Evolutionary conservation across 1,140 invertebrate genomes (phyloP).

Genomic region (Drosophila malerkotliana): DNA sequence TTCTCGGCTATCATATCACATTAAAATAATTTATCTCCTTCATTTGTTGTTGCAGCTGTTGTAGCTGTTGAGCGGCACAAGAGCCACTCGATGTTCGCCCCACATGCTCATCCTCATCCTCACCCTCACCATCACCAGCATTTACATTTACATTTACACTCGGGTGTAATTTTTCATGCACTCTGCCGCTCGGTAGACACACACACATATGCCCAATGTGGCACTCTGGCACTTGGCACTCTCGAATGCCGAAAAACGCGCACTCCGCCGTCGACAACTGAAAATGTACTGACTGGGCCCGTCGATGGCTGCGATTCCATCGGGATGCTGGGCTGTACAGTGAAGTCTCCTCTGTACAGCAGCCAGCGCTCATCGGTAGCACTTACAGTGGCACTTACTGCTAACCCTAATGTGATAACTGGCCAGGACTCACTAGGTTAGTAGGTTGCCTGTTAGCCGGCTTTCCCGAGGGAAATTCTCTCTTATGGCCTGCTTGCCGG

Average conservation of each 20-base stretch:
- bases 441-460: constrained; percentile 65
- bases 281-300: constrained; percentile 66
- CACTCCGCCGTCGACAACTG: constrained; percentile 73
- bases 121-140: constrained; percentile 12
- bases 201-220: constrained; percentile 19
- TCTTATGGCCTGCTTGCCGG: constrained; percentile 30
- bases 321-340: constrained; percentile 42
- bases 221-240: not conserved
- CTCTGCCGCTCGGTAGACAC: constrained; percentile 31
- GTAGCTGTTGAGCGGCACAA: constrained; percentile 5
- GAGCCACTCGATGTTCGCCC: constrained; percentile 6
- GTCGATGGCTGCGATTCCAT: constrained; percentile 1
- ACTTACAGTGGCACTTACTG: constrained; percentile 42
- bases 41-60: constrained; percentile 18
- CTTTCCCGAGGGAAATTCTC: constrained; percentile 55
- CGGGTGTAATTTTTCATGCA: constrained; percentile 69
- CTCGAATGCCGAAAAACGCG: constrained; percentile 62
- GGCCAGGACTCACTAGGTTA: constrained; percentile 63
- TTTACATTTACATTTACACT: constrained; percentile 50
- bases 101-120: not conserved
- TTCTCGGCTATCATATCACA: constrained; percentile 71
- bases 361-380: constrained; percentile 23
- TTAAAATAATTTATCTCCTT: constrained; percentile 75
- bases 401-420: constrained; percentile 49
- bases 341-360: constrained; percentile 18